Evolutionary conservation across 2,888 invertebrate species (phyloP).

Genomic region (Bembecia ichneumoniformis): DNA sequence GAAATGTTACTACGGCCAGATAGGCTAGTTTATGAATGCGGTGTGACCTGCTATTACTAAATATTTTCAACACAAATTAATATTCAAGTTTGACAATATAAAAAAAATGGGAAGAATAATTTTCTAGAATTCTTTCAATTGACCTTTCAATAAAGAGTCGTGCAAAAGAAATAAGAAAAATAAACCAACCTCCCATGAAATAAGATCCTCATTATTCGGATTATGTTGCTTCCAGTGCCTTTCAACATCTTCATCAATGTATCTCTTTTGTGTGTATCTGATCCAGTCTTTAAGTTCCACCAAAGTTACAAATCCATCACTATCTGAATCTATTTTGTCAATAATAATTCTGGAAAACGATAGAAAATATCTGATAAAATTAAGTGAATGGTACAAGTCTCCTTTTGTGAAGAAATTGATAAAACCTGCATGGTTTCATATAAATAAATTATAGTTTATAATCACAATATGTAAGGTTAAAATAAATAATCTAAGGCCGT

Average conservation of each 20-base stretch:
- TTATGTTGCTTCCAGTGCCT: constrained; percentile 95
- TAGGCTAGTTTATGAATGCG: no score
- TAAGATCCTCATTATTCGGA: constrained; percentile 78
- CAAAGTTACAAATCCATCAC: constrained; percentile 85
- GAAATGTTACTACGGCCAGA: no score
- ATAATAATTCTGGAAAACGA: constrained; percentile 82
- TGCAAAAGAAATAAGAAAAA: no score
- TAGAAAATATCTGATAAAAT: not conserved
- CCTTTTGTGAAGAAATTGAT: not conserved
- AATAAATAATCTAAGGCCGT: no score
- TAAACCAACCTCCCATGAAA: constrained; percentile 82
- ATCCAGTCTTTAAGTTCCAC: constrained; percentile 97
- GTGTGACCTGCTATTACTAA: no score
- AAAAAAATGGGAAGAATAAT: no score
- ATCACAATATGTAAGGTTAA: not conserved
- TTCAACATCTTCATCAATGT: constrained; percentile 93
- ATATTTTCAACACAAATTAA: no score
- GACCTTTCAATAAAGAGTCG: no score
- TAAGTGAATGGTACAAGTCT: not conserved
- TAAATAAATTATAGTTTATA: not conserved
- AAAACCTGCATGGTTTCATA: not conserved
- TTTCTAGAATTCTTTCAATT: no score
- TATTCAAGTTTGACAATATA: no score
- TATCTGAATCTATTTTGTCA: constrained; percentile 91
- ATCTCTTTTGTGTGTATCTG: constrained; percentile 91